Evolutionary conservation across 2,797 vertebrate genomes (phyloP).

Genomic region (Myiotriccus ornatus): DNA sequence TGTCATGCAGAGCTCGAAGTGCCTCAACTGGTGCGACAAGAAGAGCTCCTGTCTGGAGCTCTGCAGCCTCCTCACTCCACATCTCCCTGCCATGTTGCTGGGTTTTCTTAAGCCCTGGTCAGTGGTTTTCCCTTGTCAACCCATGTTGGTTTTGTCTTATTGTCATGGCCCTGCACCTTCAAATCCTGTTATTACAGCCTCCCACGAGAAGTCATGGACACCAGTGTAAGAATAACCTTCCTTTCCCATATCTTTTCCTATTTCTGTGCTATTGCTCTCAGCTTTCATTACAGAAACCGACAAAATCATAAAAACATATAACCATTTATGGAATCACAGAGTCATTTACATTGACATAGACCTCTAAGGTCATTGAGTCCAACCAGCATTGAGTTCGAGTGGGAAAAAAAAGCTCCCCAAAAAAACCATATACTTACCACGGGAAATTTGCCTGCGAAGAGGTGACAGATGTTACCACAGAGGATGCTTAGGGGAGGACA

Average conservation of each 20-base stretch:
- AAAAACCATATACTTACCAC: neutral
- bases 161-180: neutral
- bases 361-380: neutral
- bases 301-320: neutral
- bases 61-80: neutral
- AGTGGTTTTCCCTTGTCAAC: neutral
- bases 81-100: neutral
- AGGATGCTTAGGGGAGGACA: neutral
- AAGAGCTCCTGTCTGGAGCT: neutral
- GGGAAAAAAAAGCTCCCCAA: accelerated
- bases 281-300: neutral
- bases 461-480: neutral
- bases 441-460: neutral
- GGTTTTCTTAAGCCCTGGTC: neutral
- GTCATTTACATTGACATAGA: neutral
- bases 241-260: neutral
- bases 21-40: neutral
- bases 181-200: neutral
- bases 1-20: neutral
- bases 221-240: neutral
- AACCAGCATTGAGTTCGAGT: neutral
- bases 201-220: neutral
- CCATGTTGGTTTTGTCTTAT: neutral
- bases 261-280: neutral
- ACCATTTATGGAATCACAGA: neutral